Evolutionary conservation across 1,140 invertebrate genomes (phyloP), one percentile per base, ranked within the genome.

Genomic region (Diplogasteroides magnus): DNA sequence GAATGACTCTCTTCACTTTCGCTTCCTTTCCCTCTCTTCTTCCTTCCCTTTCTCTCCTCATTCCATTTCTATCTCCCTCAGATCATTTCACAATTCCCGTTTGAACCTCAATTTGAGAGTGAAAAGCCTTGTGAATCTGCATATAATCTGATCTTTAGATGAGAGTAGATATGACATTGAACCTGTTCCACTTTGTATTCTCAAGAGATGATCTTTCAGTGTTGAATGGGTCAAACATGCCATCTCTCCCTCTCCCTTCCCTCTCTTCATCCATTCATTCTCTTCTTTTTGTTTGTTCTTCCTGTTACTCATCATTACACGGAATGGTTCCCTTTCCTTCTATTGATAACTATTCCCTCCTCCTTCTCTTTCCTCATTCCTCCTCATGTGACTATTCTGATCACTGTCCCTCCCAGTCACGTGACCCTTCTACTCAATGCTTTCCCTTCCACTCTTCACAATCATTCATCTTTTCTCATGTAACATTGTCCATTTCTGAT

Each of bases 61-160:
- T 65, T 28, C 19, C 31, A 29, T n/a, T 26, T 59, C 14, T 48
- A 1, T 2, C 3, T 64, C 31, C 57, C 27, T 28, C 27, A 56
- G 37, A 56, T 56, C 26, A 15, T 11, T 2, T 28, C 2, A 48
- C 1, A 56, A 37, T 65, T 55, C 57, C 15, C n/a, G 2, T 23
- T 65, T 15, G 57, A 65, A 65, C 31, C 55, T 65, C 63, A 65
- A 65, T 56, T 56, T 55, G 57, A 65, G 31, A 65, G 63, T 56
- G 25, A 55, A 19, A 48, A 59, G 19, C 3, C n/a, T n/a, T 59
- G 57, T 31, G 15, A 32, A 29, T n/a, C n/a, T n/a, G n/a, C n/a
- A n/a, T n/a, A n/a, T n/a, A n/a, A n/a, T n/a, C n/a, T n/a, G n/a
- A n/a, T n/a, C n/a, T n/a, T n/a, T n/a, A n/a, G n/a, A n/a, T n/a